Base-by-base conservation (phyloP, 1,140 invertebrate species). In the Odontomachus brunneus region DNA sequence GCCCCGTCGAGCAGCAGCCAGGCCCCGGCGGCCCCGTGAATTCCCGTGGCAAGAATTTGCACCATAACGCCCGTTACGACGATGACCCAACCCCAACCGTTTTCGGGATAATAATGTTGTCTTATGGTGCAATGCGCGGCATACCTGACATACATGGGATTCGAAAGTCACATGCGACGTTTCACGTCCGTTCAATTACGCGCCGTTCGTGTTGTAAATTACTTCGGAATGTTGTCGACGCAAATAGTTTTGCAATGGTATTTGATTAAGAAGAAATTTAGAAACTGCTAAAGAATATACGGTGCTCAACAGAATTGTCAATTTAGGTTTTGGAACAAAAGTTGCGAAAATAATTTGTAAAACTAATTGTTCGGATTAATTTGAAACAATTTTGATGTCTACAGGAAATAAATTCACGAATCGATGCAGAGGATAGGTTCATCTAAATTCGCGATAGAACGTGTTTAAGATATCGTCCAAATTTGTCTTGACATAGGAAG, bases 81-180 rank as follows among this genome's bases (percentile, higher is more conserved):
- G 55, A 96, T 93, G 74, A 96, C 92, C 96, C 96, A 96, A 17
- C 96, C 96, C 96, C 96, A 96, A 69, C 96, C 95, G 51, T 95
- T 96, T 90, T 96, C 96, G 0, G 96, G 96, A 86, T 96, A 96
- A 90, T 96, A 96, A 88, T 96, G 95, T 85, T 95, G 95, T 82
- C 91, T 93, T 84, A 95, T 93, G 14, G 94, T 95, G 69, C 84
- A 92, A 67, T 85, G 83, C 24, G 90, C 89, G 38, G 86, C 83
- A 84, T 90, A 89, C 94, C 90, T 95, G 94, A 57, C 55, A 49
- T 85, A 88, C 88, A 87, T 89, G 59, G 84, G 82, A 83, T 88
- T 86, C 24, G 57, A 71, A 19, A 7, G 57, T 71, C 29, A 80
- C 7, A n/a, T 69, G 17, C 7, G 14, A 29, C 1, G 38, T 44